Percentiles rank a stretch among this genome's conserved stretches.
These are phyloP conservation scores for Drosophila pegasa DNA, from an alignment of 2,888 invertebrate species.

Conservation along the genomic window DNA sequence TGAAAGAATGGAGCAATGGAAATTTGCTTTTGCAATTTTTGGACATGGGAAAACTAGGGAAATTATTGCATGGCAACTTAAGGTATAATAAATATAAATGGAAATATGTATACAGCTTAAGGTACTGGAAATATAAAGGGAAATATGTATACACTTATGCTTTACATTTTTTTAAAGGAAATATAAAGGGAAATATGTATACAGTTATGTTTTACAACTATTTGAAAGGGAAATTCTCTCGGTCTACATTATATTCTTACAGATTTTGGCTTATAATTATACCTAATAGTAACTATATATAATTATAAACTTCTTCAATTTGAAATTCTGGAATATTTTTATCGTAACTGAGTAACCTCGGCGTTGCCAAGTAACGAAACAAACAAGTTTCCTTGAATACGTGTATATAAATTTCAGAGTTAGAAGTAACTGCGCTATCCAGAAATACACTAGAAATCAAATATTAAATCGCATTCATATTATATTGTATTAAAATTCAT, in stretches of 20 bases:
- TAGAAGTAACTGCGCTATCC: background rate
- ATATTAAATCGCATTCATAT: slow-evolving; percentile 23
- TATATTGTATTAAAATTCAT: slow-evolving; percentile 26
- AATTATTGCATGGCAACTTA: no score
- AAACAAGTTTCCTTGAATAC: slow-evolving; percentile 41
- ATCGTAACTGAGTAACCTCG: slow-evolving; percentile 22
- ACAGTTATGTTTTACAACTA: background rate
- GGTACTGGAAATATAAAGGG: background rate
- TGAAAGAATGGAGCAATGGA: no score
- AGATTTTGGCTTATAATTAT: no score
- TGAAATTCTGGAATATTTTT: background rate
- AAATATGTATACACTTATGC: no score
- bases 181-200: background rate
- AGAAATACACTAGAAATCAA: slow-evolving; percentile 3
- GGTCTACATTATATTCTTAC: no score
- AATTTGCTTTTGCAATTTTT: no score
- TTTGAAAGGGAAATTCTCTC: background rate
- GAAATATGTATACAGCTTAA: no score
- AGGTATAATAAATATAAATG: no score
- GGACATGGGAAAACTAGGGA: no score
- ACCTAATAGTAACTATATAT: no score
- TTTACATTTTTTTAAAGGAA: background rate
- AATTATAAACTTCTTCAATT: no score
- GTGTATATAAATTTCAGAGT: slow-evolving; percentile 13
- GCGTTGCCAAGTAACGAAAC: slow-evolving; percentile 56